These are phyloP conservation scores for Natrix natrix DNA, from an alignment of 2,797 vertebrate species.

Conservation along the genomic window DNA sequence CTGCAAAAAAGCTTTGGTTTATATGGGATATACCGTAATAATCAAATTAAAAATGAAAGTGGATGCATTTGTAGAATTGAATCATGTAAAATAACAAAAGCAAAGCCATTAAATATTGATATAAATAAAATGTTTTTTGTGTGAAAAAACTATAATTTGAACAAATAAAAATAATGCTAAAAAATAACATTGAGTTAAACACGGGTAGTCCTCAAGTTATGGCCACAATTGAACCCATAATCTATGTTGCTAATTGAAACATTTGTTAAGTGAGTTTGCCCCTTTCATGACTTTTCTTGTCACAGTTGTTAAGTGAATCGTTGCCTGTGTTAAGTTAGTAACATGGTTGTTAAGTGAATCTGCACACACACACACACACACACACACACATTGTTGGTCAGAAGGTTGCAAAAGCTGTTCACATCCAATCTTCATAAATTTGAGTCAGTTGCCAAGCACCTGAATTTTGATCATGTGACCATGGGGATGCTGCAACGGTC, in stretches of 20 bases:
- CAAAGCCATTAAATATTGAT: background rate
- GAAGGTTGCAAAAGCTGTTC: background rate
- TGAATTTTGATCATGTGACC: background rate
- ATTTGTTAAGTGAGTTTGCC: background rate
- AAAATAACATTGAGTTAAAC: background rate
- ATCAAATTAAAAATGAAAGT: background rate
- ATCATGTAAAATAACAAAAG: background rate
- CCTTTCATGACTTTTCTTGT: background rate
- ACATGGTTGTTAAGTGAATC: background rate
- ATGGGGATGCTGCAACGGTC: background rate
- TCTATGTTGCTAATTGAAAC: background rate
- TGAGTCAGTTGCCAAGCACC: background rate
- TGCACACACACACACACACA: background rate
- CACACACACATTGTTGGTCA: background rate
- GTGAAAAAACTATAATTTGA: background rate
- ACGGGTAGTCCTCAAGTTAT: background rate
- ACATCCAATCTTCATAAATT: background rate
- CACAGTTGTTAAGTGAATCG: background rate
- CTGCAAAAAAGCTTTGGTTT: background rate
- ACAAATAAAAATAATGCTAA: background rate
- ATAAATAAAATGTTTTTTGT: background rate
- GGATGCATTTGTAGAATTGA: background rate
- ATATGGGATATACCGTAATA: background rate
- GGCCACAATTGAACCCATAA: background rate
- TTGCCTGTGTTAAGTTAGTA: background rate